These are phyloP conservation scores for Tinea trinotella DNA, from an alignment of 2,888 invertebrate genomes.

Conservation along the genomic window DNA sequence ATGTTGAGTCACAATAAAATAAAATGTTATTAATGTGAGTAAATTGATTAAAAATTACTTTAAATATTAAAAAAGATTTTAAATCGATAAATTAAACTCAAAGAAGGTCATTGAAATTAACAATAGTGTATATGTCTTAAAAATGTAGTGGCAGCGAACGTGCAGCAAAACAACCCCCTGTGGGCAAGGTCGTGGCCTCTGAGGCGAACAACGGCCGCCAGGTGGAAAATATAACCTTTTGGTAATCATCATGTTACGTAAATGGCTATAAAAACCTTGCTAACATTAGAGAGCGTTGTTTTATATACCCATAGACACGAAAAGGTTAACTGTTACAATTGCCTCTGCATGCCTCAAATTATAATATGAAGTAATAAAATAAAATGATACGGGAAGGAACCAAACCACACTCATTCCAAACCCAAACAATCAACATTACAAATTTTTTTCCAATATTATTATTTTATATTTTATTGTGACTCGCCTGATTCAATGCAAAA, in stretches of 20 bases:
- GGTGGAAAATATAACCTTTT: conserved; percentile 16
- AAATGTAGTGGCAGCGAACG: not conserved
- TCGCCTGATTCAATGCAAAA: no score
- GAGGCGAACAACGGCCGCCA: conserved; percentile 4
- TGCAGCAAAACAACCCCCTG: conserved; percentile 5
- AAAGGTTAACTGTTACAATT: not conserved
- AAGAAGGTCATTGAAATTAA: no score
- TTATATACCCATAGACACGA: not conserved
- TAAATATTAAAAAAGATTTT: no score
- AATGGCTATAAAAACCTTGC: not conserved
- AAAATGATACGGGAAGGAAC: not conserved
- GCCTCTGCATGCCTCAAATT: not conserved
- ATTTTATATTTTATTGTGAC: no score
- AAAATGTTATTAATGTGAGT: no score
- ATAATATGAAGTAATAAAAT: not conserved
- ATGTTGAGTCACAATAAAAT: no score
- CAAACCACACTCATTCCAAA: not conserved
- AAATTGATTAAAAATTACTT: no score
- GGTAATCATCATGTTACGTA: not conserved
- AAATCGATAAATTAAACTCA: no score
- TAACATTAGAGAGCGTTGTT: not conserved
- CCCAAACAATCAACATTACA: not conserved
- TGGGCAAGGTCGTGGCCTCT: conserved; percentile 17
- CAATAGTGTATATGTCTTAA: not conserved
- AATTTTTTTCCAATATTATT: no score